Base-by-base conservation (phyloP, 2,113 vertebrate genomes). In the Sarotherodon lohbergeri region DNA sequence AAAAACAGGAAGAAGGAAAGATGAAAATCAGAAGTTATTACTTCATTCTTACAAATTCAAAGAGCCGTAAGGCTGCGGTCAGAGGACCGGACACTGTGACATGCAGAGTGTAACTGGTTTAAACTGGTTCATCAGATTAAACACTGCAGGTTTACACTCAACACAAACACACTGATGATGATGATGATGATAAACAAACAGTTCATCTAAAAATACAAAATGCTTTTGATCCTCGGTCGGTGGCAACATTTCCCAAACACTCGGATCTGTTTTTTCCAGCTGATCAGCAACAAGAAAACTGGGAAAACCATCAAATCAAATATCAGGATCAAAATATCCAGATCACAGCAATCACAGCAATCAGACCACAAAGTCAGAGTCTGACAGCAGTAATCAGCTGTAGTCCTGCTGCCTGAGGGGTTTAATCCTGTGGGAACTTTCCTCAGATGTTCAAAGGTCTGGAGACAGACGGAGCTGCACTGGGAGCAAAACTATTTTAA, bases 141-240 rank as follows among this genome's bases (percentile, higher is more conserved):
- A 34, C 17, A 19, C 6, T 12, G 5, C 22, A 46, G 8, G 16
- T 17, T 41, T n/a, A 68, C 19, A 22, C 34, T 19, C 12, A 46
- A 27, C 39, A 66, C 66, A 76, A 10, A 29, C 71, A 29, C 71
- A 48, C 71, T 76, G 68, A 76, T 29, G 14, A 29, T 16, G 56
- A 57, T 59, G 61, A 11, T 50, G 13, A 61, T 9, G 27, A 46
- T 17, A 0, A 17, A 5, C n/a, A 46, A 27, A 29, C 41, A 46
- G 22, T 71, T 71, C 36, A 43, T 71, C 36, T 5, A 41, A 8
- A 68, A 22, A 5, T 41, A 9, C 4, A 22, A 41, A 14, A 41
- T 22, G 63, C 36, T 13, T 0, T 39, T 2, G 19, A 39, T 22
- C 14, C 34, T 9, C 39, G 43, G 66, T 24, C n/a, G 0, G 0